Base-by-base conservation (phyloP, 2,797 vertebrate species). In the Esox lucius region DNA sequence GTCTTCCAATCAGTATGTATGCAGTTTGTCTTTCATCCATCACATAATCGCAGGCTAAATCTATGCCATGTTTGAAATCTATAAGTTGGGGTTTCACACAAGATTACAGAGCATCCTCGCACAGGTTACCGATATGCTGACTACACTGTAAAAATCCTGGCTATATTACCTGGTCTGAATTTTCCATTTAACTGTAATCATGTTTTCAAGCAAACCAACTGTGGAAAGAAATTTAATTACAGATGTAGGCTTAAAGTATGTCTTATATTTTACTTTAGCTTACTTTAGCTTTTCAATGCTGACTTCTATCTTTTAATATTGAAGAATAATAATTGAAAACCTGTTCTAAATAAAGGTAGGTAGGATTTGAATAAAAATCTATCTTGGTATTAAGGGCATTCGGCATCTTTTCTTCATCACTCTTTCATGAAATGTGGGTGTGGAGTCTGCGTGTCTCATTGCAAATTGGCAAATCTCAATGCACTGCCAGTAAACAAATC, bases 341-440 rank as follows among this genome's bases (percentile, higher is more conserved):
- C 12, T 80, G 75, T 84, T 86, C 85, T 81, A 81, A 82, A 83
- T 75, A 72, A 82, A 83, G 80, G n/a, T n/a, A 78, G 78, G 70
- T 72, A 31, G 48, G 76, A 65, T 26, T 82, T 68, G 79, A 84
- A 80, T 70, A 53, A 62, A 70, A 85, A 83, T 90, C 84, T 80
- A 78, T 87, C 74, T 80, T 78, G 78, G 86, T 86, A 85, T 87
- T 83, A 86, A 80, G 61, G 80, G 70, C 79, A 85, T 90, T 90
- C 35, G 2, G 35, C 81, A 87, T 91, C 85, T 86, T 79, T 28
- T 73, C 80, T 78, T 74, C 61, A 65, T 74, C 67, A 26, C 72
- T 65, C 1, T 62, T 78, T 83, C 79, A 81, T 72, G 78, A 42
- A 17, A 5, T 33, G 5, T 64, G 56, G 22, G 13, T 49, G 39